Evolutionary conservation across 2,888 invertebrate genomes (phyloP).

Genomic region (Melanargia galathea): DNA sequence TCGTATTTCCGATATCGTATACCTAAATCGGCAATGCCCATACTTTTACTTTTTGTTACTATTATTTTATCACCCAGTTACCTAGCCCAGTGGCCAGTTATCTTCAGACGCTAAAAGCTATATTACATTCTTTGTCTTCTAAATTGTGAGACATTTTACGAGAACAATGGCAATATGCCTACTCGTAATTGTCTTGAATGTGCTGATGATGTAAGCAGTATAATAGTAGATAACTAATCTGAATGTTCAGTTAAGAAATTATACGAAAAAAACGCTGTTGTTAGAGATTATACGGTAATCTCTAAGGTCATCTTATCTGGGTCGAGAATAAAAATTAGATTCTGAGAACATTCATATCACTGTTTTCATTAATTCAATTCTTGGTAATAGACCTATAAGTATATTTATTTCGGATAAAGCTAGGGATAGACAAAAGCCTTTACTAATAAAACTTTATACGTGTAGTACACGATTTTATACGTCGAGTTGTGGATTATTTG

Average conservation of each 20-base stretch:
- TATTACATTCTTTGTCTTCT: background rate
- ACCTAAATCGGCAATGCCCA: too few species aligned
- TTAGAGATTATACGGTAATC: background rate
- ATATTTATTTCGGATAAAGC: too few species aligned
- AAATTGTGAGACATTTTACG: conserved; percentile 5
- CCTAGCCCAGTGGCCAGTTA: too few species aligned
- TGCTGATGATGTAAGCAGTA: conserved; percentile 10
- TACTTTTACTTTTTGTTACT: too few species aligned
- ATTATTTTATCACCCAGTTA: too few species aligned
- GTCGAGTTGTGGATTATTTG: too few species aligned
- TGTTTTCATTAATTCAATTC: background rate
- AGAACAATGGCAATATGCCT: conserved; percentile 1
- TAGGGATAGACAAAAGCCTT: too few species aligned
- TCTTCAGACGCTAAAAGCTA: too few species aligned
- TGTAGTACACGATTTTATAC: too few species aligned
- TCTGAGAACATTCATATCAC: background rate
- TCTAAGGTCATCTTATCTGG: conserved; percentile 1
- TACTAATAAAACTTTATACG: too few species aligned
- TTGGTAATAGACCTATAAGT: background rate
- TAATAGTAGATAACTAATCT: conserved; percentile 13
- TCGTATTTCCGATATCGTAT: too few species aligned
- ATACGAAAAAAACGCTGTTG: conserved; percentile 4
- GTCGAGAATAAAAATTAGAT: background rate
- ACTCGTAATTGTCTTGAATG: conserved; percentile 4
- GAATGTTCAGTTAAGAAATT: conserved; percentile 10